Evolutionary conservation across 2,888 invertebrate species (phyloP), one percentile per base, ranked within the genome.

Genomic region (Meiosimyza platycephala): DNA sequence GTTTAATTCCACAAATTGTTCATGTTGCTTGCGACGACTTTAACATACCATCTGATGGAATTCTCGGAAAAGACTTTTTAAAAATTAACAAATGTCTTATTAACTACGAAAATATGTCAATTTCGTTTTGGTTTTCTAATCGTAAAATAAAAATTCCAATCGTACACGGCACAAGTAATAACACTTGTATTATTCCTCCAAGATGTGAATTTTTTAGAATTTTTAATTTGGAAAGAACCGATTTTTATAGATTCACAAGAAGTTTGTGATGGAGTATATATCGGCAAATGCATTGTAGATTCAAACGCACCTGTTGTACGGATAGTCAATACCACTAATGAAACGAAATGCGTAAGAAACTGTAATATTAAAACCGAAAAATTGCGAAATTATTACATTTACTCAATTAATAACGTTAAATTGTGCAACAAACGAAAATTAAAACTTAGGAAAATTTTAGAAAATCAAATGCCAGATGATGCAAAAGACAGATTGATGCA

Each of bases 61-160:
- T 70, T 40, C 70, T 73, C 3, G 70, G 73, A 12, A 73, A 73
- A 22, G 73, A 73, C 60, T 73, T 73, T 65, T 48, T 73, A 22
- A 70, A 62, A 52, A 55, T 65, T 54, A 66, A 71, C 48, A 69
- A 57, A 22, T 70, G 73, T 50, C 55, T 22, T 6, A 70, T 73
- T 22, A 65, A 62, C 47, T 73, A 70, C 51, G 65, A 64, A 48
- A 69, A 65, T 47, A 57, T 47, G 55, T 47, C 22, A 12, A 54
- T 63, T 54, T 64, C 64, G 2, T 64, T 71, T 48, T 57, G 65
- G 67, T 67, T 47, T 15, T 18, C 22, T 51, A 55, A 16, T 33
- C 15, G 47, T 16, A 71, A 71, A 33, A n/a, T 71, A 16, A 51
- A 62, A 62, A 28, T 71, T 55, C 71, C 71, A 12, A 71, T 74